Base-by-base conservation (phyloP, 2,888 invertebrate genomes). In the Eupelmus urozonus region DNA sequence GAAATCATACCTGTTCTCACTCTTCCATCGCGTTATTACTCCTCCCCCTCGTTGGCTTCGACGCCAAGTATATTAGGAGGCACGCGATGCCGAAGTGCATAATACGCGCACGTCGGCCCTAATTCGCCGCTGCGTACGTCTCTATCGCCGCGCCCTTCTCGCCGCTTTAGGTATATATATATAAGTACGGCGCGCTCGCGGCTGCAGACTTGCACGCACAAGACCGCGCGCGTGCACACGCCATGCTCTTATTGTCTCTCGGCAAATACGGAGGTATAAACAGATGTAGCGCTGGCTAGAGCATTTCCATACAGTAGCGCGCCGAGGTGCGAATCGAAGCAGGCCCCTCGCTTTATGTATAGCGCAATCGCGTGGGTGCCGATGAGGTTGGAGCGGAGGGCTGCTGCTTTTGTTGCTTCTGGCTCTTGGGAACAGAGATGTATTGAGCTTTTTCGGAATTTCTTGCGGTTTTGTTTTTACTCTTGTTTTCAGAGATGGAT, bases 101-200 rank as follows among this genome's bases (percentile, higher is more conserved):
- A n/a, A n/a, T n/a, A n/a, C 18, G 40, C 23, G 2, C 40, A 53
- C 76, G 55, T 76, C 78, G 49, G 62, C 76, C 79, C 82, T 82
- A 84, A 84, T 82, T 83, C 81, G 79, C 79, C 77, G 69, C 79
- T n/a, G n/a, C n/a, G n/a, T 81, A 84, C 83, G 76, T 84, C 83
- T 34, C 34, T 34, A 34, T 34, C 9, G 9, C 9, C n/a, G n/a
- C n/a, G n/a, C n/a, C n/a, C n/a, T n/a, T n/a, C n/a, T n/a, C n/a
- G n/a, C n/a, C n/a, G n/a, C n/a, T n/a, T n/a, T n/a, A n/a, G n/a
- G n/a, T n/a, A n/a, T n/a, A n/a, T n/a, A n/a, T n/a, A n/a, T n/a
- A n/a, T n/a, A n/a, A n/a, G n/a, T n/a, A n/a, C n/a, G n/a, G 34
- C 34, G 34, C 9, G 5, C 34, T 34, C 34, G 34, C 34, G 34